These are phyloP conservation scores for Trichomycterus rosablanca DNA, from an alignment of 2,113 vertebrate genomes.

Conservation along the genomic window DNA sequence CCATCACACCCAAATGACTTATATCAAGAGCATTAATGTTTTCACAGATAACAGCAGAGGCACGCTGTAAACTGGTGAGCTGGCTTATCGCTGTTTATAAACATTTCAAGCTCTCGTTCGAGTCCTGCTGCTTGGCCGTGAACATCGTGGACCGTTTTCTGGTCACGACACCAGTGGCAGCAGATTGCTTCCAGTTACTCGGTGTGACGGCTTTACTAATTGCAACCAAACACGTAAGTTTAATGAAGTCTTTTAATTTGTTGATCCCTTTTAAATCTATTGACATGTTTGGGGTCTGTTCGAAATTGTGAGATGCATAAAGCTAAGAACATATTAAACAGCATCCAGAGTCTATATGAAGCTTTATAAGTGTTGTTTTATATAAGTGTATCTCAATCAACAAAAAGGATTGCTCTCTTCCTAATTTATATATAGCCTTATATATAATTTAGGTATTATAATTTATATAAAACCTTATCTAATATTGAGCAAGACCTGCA, in stretches of 20 bases:
- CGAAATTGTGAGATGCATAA: too few relatives aligned
- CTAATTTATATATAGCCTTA: too few relatives aligned
- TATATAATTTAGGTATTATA: too few relatives aligned
- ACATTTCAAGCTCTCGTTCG: constrained; percentile 80
- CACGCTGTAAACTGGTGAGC: constrained; percentile 84
- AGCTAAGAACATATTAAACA: too few relatives aligned
- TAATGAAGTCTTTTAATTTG: neutral
- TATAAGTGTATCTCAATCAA: too few relatives aligned
- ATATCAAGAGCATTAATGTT: neutral
- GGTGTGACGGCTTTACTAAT: constrained; percentile 85
- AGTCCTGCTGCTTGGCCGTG: constrained; percentile 83
- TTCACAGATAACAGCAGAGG: constrained; percentile 78
- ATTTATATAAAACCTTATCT: too few relatives aligned
- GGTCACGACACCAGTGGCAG: constrained; percentile 78
- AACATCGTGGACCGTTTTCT: constrained; percentile 91
- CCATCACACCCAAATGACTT: neutral
- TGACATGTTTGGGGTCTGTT: neutral
- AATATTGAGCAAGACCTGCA: too few relatives aligned
- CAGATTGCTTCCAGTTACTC: constrained; percentile 93
- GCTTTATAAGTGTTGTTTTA: too few relatives aligned
- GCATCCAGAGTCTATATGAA: too few relatives aligned
- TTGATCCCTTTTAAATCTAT: neutral
- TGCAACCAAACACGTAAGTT: constrained; percentile 84
- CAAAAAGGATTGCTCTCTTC: too few relatives aligned
- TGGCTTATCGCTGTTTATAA: constrained; percentile 87